Evolutionary conservation across 2,888 invertebrate species (phyloP).

Genomic region (Leptinotarsa rubiginosa): DNA sequence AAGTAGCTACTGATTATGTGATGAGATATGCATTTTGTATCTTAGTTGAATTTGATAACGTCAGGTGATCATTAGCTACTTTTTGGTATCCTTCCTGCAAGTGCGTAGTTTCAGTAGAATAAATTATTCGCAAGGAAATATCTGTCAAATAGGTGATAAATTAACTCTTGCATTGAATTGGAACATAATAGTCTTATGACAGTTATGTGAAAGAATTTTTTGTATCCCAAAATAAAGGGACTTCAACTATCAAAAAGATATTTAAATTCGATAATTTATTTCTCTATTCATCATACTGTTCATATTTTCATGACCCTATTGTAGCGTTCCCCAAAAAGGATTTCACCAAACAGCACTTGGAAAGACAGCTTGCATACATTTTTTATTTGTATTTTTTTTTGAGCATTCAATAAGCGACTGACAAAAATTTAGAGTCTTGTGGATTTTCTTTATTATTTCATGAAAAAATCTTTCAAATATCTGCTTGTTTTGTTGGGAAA

Average conservation of each 20-base stretch:
- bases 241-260: background rate
- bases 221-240: background rate
- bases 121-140: constrained; percentile 29
- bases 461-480: background rate
- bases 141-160: constrained; percentile 34
- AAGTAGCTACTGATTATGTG: constrained; percentile 28
- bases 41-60: constrained; percentile 1
- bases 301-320: constrained; percentile 13
- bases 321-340: constrained; percentile 37
- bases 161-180: constrained; percentile 38
- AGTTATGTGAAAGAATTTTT: background rate
- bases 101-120: constrained; percentile 16
- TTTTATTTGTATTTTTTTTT: background rate
- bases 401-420: background rate
- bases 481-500: too few relatives aligned
- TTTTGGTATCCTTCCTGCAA: background rate
- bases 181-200: background rate
- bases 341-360: constrained; percentile 44
- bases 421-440: background rate
- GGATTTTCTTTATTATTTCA: background rate
- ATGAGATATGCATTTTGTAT: background rate
- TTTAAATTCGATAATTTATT: background rate
- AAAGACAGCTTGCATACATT: constrained; percentile 9
- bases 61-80: constrained; percentile 26
- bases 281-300: background rate